These are phyloP conservation scores for pig (Sus scrofa) DNA, from an alignment of 2,113 vertebrate genomes.

Conservation along the genomic window DNA sequence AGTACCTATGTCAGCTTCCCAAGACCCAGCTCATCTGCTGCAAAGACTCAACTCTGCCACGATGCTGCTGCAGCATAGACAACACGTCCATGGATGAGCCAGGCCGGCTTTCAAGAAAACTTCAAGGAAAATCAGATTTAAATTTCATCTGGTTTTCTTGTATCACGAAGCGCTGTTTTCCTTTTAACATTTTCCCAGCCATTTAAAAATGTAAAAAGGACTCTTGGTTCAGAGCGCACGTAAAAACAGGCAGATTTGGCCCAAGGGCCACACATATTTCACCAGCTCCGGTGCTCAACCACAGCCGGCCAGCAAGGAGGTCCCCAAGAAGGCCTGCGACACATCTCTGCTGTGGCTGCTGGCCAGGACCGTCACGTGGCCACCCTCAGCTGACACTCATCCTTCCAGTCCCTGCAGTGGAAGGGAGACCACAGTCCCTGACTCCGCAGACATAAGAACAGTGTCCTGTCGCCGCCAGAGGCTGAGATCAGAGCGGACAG, in stretches of 20 bases:
- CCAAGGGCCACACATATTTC: neutral
- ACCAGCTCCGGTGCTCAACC: neutral
- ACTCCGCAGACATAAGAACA: neutral
- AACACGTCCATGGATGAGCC: rapidly evolving
- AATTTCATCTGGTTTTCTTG: neutral
- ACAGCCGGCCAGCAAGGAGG: neutral
- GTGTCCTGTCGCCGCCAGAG: neutral
- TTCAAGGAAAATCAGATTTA: neutral
- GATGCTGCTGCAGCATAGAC: rapidly evolving
- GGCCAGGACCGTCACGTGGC: neutral
- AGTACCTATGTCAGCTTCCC: neutral
- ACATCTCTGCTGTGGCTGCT: neutral
- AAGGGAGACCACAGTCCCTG: neutral
- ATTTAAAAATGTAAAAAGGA: neutral
- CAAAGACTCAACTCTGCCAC: rapidly evolving
- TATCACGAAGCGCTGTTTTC: neutral
- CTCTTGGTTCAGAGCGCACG: neutral
- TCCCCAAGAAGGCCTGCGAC: neutral
- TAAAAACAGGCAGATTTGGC: neutral
- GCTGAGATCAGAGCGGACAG: neutral
- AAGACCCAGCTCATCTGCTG: rapidly evolving
- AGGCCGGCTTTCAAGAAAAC: neutral
- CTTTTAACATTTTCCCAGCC: neutral
- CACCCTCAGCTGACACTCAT: neutral
- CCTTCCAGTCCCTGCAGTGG: neutral